phyloP scores from a whole-genome alignment of 1,140 invertebrate species.

The Tetranychus urticae region DNA sequence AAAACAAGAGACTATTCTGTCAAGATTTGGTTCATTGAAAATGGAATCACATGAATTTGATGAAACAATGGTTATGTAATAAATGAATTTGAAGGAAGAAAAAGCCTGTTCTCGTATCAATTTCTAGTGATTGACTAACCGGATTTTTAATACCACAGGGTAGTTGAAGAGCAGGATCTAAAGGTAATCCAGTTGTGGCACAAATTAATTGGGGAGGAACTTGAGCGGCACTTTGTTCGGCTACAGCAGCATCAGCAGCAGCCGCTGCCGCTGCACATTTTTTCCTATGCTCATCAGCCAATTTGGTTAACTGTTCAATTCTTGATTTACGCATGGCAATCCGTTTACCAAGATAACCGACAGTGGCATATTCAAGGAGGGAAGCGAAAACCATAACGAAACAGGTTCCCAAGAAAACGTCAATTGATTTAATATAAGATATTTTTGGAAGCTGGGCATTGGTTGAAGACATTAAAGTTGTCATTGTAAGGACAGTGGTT shows the following conservation, averaged over 20 bases:
- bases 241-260: slow-evolving; percentile 5
- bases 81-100: too few species aligned
- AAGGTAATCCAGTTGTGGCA: background rate
- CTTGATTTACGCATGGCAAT: slow-evolving; percentile 82
- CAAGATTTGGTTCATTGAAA: too few species aligned
- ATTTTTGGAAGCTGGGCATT: slow-evolving; percentile 93
- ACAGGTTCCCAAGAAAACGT: slow-evolving; percentile 90
- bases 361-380: slow-evolving; percentile 52
- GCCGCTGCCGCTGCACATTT: slow-evolving; percentile 10
- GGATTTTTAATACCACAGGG: background rate
- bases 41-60: too few species aligned
- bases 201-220: background rate
- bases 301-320: slow-evolving; percentile 59
- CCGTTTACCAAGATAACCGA: slow-evolving; percentile 79
- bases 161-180: background rate
- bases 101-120: too few species aligned
- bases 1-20: too few species aligned
- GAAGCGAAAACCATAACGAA: slow-evolving; percentile 41
- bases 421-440: slow-evolving; percentile 93
- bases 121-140: background rate
- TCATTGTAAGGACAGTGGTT: slow-evolving; percentile 52
- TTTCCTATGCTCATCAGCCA: slow-evolving; percentile 43
- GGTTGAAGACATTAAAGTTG: slow-evolving; percentile 92
- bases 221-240: background rate
- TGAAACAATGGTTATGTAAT: too few species aligned